Evolutionary conservation across 2,888 invertebrate genomes (phyloP), one percentile per base, ranked within the genome.

Genomic region (Lycocerus yunnanus): DNA sequence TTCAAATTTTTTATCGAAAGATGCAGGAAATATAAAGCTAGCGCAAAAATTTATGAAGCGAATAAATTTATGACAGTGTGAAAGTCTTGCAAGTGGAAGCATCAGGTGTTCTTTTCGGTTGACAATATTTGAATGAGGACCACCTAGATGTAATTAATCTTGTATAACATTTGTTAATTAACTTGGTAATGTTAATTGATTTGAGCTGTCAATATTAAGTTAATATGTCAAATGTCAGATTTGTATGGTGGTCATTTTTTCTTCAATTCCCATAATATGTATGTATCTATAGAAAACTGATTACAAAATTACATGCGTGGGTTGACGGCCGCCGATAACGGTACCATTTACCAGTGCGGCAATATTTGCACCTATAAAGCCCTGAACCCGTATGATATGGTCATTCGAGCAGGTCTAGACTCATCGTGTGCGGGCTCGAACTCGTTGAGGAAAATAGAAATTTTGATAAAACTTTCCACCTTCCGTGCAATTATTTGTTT

Each of bases 271-370:
- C 66, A 71, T 71, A 71, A 71, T 67, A 71, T 67, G 72, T 61
- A 72, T 66, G 72, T 61, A 72, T 66, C 69, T 71, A 69, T 75
- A 72, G 75, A 72, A 75, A 74, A 43, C 43, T 71, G 66, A 69
- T 76, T 73, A 73, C 73, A 73, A 76, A 71, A 73, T 20, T 67
- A 69, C 69, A 43, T 61, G 69, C 73, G 68, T 70, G 68, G 73
- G 76, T 71, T 76, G 73, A 76, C 71, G 76, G 73, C 73, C 43
- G 43, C 43, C 76, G 71, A 69, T 76, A 76, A 76, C 76, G 76
- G 76, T 76, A 73, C 70, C 59, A 58, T 67, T 65, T 59, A 68
- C 73, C 71, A 71, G 71, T 76, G 73, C 71, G 70, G 76, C 76
- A 76, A 76, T 76, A 73, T 76, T 75, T 75, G 72, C 75, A 75